A percentile compares a stretch with the other conserved stretches of the same genome.
These are phyloP conservation scores for Ariolimax columbianus DNA, from an alignment of 2,888 invertebrate species.

Conservation along the genomic window DNA sequence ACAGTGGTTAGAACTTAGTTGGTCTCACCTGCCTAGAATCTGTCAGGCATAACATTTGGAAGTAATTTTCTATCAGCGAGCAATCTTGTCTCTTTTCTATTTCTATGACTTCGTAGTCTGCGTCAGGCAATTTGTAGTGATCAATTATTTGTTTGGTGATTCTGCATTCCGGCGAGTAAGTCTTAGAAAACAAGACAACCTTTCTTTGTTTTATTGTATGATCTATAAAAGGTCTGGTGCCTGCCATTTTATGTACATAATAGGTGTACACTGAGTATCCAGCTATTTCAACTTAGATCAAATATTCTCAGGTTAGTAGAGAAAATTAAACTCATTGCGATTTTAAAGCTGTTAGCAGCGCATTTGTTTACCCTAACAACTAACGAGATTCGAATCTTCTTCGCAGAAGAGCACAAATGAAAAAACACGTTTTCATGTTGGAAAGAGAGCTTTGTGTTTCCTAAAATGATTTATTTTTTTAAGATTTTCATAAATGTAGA, in stretches of 20 bases:
- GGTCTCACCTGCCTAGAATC: conserved; percentile 71
- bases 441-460: no score
- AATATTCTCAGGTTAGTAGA: neutral
- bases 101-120: conserved; percentile 71
- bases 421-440: no score
- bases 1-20: neutral
- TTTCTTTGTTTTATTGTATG: conserved; percentile 72
- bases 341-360: neutral
- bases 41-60: conserved; percentile 74
- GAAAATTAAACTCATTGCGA: neutral
- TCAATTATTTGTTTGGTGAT: conserved; percentile 62
- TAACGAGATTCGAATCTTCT: neutral
- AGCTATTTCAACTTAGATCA: neutral
- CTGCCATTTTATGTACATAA: conserved; percentile 55
- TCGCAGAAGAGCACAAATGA: neutral
- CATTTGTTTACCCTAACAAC: conserved; percentile 42
- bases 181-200: conserved; percentile 74
- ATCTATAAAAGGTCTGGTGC: conserved; percentile 75
- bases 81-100: conserved; percentile 76
- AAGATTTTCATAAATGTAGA: no score
- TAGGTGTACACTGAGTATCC: neutral
- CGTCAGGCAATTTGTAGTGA: conserved; percentile 63
- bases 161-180: conserved; percentile 68
- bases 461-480: no score
- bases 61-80: conserved; percentile 76